Percentiles rank a stretch among this genome's conserved stretches.
These are phyloP conservation scores for Stegodyphus dumicola DNA, from an alignment of 1,140 invertebrate species.

Conservation along the genomic window DNA sequence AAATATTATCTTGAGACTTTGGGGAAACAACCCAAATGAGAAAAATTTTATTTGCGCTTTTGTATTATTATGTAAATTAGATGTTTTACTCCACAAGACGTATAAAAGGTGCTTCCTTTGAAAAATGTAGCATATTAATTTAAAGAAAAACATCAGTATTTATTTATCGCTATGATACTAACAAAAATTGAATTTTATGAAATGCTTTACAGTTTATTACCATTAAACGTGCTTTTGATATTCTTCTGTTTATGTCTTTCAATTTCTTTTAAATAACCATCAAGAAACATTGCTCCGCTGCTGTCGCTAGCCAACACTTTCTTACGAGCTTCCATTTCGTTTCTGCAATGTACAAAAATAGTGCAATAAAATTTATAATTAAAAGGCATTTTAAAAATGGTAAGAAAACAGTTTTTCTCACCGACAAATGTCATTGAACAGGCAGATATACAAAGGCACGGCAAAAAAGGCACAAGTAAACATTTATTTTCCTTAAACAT, in stretches of 20 bases:
- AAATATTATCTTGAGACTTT: too few relatives aligned
- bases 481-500: background rate
- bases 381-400: background rate
- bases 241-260: conserved; percentile 63
- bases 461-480: background rate
- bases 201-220: background rate
- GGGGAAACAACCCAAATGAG: too few relatives aligned
- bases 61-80: background rate
- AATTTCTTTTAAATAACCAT: conserved; percentile 68
- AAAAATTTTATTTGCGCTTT: too few relatives aligned
- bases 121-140: background rate
- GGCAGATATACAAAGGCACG: background rate
- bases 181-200: background rate
- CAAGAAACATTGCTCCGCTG: conserved; percentile 30
- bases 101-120: background rate
- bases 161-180: background rate
- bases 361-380: background rate
- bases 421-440: background rate
- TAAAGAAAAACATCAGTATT: background rate
- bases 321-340: conserved; percentile 70
- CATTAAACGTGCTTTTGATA: conserved; percentile 11
- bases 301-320: conserved; percentile 70
- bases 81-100: background rate
- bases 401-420: background rate
- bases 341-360: background rate